Conservation (phyloP, 2,888 invertebrate genomes). For the Drosophila quinaria region DNA sequence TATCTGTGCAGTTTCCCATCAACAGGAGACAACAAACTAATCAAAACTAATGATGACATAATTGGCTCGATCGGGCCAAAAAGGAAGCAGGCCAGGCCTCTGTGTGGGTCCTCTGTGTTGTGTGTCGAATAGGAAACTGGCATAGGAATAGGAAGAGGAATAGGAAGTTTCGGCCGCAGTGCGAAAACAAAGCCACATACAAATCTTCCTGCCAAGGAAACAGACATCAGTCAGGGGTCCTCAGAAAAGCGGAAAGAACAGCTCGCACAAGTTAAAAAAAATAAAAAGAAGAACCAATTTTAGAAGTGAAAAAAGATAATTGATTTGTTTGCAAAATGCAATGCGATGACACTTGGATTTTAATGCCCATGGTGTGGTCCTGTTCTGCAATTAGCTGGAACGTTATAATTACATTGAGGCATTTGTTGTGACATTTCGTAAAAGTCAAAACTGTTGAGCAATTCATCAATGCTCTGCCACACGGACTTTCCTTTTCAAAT, state of each 20-base stretch:
- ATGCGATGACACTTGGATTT: slow-evolving; percentile 71
- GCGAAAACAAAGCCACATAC: slow-evolving; percentile 62
- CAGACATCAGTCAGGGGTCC: slow-evolving; percentile 66
- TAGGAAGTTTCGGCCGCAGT: slow-evolving; percentile 64
- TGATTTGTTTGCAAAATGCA: slow-evolving; percentile 81
- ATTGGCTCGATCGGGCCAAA: slow-evolving; percentile 73
- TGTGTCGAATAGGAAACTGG: slow-evolving; percentile 28
- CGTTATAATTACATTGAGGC: slow-evolving; percentile 56
- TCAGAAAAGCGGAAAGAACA: slow-evolving; percentile 41
- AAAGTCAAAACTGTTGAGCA: slow-evolving; percentile 60
- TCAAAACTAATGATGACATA: slow-evolving; percentile 82
- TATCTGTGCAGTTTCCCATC: slow-evolving; percentile 67
- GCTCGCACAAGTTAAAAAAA: slow-evolving; percentile 31
- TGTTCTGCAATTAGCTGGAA: slow-evolving; percentile 64
- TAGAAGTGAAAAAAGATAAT: slow-evolving; percentile 57
- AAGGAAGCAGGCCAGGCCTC: slow-evolving; percentile 41
- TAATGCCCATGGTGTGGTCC: slow-evolving; percentile 67
- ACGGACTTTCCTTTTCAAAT: slow-evolving; percentile 52
- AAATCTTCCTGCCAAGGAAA: slow-evolving; percentile 65
- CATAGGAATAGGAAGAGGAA: slow-evolving; percentile 45
- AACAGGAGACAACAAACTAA: slow-evolving; percentile 64
- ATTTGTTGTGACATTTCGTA: slow-evolving; percentile 76
- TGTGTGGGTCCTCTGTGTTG: slow-evolving; percentile 28
- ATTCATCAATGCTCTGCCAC: slow-evolving; percentile 70
- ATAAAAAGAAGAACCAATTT: slow-evolving; percentile 16